Evolutionary conservation across 2,888 invertebrate genomes (phyloP), one percentile per base, ranked within the genome.

Genomic region (Sinohyriopsis cumingii): DNA sequence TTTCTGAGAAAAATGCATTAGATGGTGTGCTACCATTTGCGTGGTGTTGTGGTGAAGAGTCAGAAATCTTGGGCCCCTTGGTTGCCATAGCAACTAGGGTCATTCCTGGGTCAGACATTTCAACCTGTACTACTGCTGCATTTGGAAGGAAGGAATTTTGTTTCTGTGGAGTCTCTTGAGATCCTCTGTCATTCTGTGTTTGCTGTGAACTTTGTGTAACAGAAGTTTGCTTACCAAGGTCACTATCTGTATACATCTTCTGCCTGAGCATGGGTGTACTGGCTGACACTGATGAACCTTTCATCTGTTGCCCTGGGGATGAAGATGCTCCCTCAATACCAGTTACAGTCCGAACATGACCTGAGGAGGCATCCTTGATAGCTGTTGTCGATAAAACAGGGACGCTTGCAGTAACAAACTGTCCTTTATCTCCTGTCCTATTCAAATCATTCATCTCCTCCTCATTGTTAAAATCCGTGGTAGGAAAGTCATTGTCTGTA

Each of bases 361-460:
- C 25, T 68, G 71, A 56, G 67, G 72, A 54, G 70, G 67, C 33
- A n/a, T 57, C n/a, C 53, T 55, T 71, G 24, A 65, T 62, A 28
- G 59, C 64, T 19, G 63, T 60, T 19, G 67, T 55, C n/a, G 70
- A 64, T 65, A 76, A 76, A 15, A 71, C 76, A 20, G 77, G 78
- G 6, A 73, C 74, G 62, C 73, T 73, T 19, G 77, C 73, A 55
- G 77, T 68, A 59, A 73, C 71, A 69, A 59, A 68, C 28, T 73
- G 53, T 22, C 25, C 65, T 57, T 77, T 82, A 3, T 71, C 77
- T 69, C 75, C 79, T 25, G 78, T 80, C 63, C 82, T 80, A 72
- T 85, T 86, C 54, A 87, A 76, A 78, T 87, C 87, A 80, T 87
- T 87, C 55, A 87, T 57, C 54, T 82, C 83, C 54, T 84, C 83